phyloP scores from a whole-genome alignment of 1,140 invertebrate genomes.

The Cecropterus lyciades region DNA sequence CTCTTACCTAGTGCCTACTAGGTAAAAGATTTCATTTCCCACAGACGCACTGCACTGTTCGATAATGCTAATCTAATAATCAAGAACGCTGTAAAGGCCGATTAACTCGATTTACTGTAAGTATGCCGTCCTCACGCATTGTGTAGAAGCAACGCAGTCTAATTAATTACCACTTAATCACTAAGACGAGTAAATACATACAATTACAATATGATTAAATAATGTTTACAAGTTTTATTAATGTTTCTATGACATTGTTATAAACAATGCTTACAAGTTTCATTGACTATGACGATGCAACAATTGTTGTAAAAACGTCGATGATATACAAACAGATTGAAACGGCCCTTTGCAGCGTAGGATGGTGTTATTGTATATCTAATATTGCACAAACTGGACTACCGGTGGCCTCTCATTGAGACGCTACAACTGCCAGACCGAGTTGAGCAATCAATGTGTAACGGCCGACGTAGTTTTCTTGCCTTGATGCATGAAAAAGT shows the following conservation, averaged over 20 bases:
- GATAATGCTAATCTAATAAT: constrained; percentile 38
- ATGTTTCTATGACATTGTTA: too few relatives aligned
- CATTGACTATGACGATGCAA: too few relatives aligned
- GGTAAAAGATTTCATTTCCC: constrained; percentile 28
- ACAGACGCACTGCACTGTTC: constrained; percentile 31
- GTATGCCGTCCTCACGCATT: constrained; percentile 22
- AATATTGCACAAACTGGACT: constrained; percentile 50
- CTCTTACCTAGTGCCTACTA: constrained; percentile 5
- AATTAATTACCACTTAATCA: constrained; percentile 21
- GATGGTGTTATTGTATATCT: constrained; percentile 48
- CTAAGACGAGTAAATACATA: background rate
- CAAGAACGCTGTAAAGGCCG: constrained; percentile 13
- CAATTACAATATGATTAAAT: constrained; percentile 2
- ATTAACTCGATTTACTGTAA: constrained; percentile 20
- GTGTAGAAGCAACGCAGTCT: background rate
- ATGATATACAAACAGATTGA: constrained; percentile 42
- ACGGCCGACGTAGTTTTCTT: constrained; percentile 29
- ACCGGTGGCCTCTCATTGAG: constrained; percentile 59
- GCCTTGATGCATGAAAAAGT: constrained; percentile 45
- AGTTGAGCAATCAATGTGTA: constrained; percentile 56
- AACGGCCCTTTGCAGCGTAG: constrained; percentile 52
- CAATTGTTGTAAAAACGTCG: constrained; percentile 16
- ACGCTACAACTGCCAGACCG: constrained; percentile 35
- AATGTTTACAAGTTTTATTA: too few relatives aligned
- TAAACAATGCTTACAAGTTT: too few relatives aligned